A percentile compares a stretch with the other conserved stretches of the same genome.
Evolutionary conservation across 2,113 vertebrate genomes (phyloP).

Genomic region (western clawed frog (Xenopus tropicalis)): UCB_Xtro_10.0 CM004449.2:132888501-132889000

Average conservation of each 20-base stretch:
- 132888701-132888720: no score
- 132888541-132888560: slow-evolving; percentile 89
- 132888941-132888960: no score
- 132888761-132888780: slow-evolving; percentile 91
- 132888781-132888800: slow-evolving; percentile 77
- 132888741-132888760: slow-evolving; percentile 87
- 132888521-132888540: slow-evolving; percentile 63
- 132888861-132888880: slow-evolving; percentile 78
- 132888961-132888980: neutral
- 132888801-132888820: slow-evolving; percentile 76
- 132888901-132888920: slow-evolving; percentile 86
- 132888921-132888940: slow-evolving; percentile 63
- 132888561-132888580: slow-evolving; percentile 76
- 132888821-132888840: slow-evolving; percentile 25
- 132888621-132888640: neutral
- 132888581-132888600: slow-evolving; percentile 90
- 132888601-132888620: slow-evolving; percentile 71
- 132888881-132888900: slow-evolving; percentile 85
- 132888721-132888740: no score
- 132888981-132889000: no score
- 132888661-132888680: no score
- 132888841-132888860: slow-evolving; percentile 46
- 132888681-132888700: no score
- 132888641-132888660: no score
- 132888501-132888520: slow-evolving; percentile 81